Base-by-base conservation (phyloP, 2,888 invertebrate species). In the Pyrgus malvae region DNA sequence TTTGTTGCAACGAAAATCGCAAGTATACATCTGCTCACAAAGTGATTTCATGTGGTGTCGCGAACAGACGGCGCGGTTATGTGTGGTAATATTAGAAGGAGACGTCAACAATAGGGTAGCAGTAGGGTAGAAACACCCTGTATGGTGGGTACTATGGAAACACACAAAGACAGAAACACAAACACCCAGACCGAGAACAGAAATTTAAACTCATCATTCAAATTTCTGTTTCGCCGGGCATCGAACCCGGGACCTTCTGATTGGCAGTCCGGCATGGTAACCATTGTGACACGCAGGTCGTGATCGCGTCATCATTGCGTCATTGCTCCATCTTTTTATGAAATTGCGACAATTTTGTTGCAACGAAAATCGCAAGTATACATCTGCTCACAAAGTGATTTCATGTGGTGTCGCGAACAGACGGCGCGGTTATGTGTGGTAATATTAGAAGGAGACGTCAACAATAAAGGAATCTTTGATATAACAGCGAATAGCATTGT, bases 361-460 rank as follows among this genome's bases (percentile, higher is more conserved):
- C 40, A 17, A 7, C 29, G 11, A 29, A 9, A 65, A 46, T 68
- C 68, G 73, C 67, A 69, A 64, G 69, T 76, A 53, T 37, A 40
- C 38, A 27, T 25, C 11, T 5, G 14, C 54, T 48, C 14, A 35
- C 61, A 70, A 69, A 61, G 68, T 66, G 63, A 60, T 68, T 68
- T 67, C 63, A 64, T 73, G 72, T 66, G 70, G 76, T 79, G 80
- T 82, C 82, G 74, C 37, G 59, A 59, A 60, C 84, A 83, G 78
- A 74, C 76, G 70, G 62, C 46, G 56, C 31, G 40, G 48, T 60
- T 60, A 62, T 56, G 56, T 62, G 65, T 57, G 64, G 61, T 62
- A 53, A 50, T 58, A 48, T 61, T 61, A 57, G 58, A 46, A 53
- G 7, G 21, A 25, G 40, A 46, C 46, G 59, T 66, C 54, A 69